A percentile compares a stretch with the other conserved stretches of the same genome.
These are phyloP conservation scores for Elanus axillaris DNA, from an alignment of 2,113 vertebrate genomes.

Conservation along the genomic window DNA sequence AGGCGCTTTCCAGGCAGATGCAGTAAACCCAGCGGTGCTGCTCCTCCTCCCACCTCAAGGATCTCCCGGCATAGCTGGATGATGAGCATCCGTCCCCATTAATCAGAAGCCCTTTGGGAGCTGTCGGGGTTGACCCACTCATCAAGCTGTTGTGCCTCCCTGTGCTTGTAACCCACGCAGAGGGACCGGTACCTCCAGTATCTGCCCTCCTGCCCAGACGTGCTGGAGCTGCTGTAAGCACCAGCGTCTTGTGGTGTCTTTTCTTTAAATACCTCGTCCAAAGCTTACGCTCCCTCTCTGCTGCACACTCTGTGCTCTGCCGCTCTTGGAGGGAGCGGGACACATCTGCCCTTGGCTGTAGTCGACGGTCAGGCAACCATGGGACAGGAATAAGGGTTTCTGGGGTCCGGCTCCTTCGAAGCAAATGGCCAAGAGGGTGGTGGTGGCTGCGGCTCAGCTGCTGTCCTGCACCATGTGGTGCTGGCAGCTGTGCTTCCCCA, in stretches of 20 bases:
- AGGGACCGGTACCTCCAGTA: neutral
- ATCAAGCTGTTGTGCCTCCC: neutral
- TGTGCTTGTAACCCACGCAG: accelerated
- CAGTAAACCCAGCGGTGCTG: too few relatives aligned
- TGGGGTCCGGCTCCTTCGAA: neutral
- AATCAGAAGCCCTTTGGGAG: neutral
- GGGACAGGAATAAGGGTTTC: neutral
- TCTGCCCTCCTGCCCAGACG: neutral
- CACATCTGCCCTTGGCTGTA: accelerated
- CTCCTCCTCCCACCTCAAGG: neutral
- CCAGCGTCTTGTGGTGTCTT: accelerated
- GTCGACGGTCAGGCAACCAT: accelerated
- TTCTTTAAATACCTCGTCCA: neutral
- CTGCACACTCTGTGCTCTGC: accelerated
- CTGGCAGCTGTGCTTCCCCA: neutral
- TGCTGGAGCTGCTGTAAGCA: neutral
- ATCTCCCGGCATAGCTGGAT: neutral
- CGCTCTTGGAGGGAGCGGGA: accelerated
- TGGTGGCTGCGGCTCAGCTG: neutral
- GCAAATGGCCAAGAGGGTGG: accelerated
- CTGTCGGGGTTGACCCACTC: accelerated
- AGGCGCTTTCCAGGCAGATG: neutral
- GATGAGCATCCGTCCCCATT: accelerated
- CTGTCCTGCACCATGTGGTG: neutral
- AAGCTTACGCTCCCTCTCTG: neutral